Base-by-base conservation (phyloP, 2,888 invertebrate species). In the Sarcophaga rosellei region DNA sequence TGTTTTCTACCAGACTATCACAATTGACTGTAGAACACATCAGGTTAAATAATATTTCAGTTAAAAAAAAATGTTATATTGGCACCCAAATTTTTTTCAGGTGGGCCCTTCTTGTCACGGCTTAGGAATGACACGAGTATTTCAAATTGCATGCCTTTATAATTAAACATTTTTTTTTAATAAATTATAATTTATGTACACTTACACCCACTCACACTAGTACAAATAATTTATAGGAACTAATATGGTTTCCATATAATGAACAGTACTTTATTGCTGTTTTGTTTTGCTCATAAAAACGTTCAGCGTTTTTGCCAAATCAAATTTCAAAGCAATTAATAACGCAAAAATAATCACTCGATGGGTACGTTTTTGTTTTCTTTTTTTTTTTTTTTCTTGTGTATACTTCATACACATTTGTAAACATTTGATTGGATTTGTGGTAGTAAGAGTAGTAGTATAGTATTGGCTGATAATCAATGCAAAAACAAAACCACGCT, bases 401-500 rank as follows among this genome's bases (percentile, higher is more conserved):
- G 15, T n/a, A 57, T 15, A 15, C n/a, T 57, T 57, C 3, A 17
- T n/a, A n/a, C n/a, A 57, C 57, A 57, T 57, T 61, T 66, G n/a
- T 72, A 63, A 75, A 76, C 63, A 66, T 81, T 68, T 53, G 53
- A 53, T 53, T 53, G 53, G 53, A 53, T 53, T 53, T 53, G 35
- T 53, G 12, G 15, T 53, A 17, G 17, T 53, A 53, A 47, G n/a
- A 75, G 63, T 70, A 53, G 75, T 62, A 65, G 63, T 70, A 82
- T 61, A 20, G 21, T 72, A 73, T 47, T 70, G 25, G 25, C 76
- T 70, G 65, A 73, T 66, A 77, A 72, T 73, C 8, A 82, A 66
- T 15, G 53, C 53, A 53, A 53, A 53, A 53, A 44, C 47, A 47
- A 82, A 77, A 73, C 66, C 82, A 73, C 77, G 77, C 72, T 82